phyloP scores from a whole-genome alignment of 1,140 invertebrate species.

The Lasioglossum baleicum region DNA sequence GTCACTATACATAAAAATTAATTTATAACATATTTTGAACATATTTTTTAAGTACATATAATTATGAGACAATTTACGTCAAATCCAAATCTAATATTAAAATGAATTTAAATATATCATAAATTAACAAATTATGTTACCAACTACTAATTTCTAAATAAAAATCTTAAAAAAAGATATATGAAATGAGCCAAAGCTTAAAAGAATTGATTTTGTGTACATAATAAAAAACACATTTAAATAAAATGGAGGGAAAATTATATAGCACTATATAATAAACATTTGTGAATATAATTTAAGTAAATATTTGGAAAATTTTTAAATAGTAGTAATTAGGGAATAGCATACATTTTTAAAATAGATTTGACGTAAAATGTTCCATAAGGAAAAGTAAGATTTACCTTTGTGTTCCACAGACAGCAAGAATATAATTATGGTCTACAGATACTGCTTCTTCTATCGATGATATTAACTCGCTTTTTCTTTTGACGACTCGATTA shows the following conservation, averaged over 20 bases:
- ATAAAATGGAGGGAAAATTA: slow-evolving; percentile 16
- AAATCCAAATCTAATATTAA: slow-evolving; percentile 12
- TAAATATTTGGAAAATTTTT: too few species aligned
- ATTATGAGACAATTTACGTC: slow-evolving; percentile 13
- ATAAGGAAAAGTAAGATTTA: slow-evolving; percentile 33
- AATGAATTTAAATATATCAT: too few species aligned
- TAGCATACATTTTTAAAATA: neutral
- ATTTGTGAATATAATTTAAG: too few species aligned
- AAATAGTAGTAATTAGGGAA: too few species aligned
- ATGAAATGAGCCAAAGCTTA: too few species aligned
- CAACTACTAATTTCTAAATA: too few species aligned
- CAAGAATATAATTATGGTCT: slow-evolving; percentile 69
- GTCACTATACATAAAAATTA: slow-evolving; percentile 64
- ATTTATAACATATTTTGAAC: slow-evolving; percentile 21
- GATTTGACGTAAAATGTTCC: slow-evolving; percentile 32
- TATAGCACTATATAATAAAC: too few species aligned
- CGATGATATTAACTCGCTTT: slow-evolving; percentile 56
- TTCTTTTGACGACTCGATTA: slow-evolving; percentile 36
- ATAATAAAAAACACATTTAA: too few species aligned
- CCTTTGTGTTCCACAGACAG: slow-evolving; percentile 70
- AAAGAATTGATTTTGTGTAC: too few species aligned
- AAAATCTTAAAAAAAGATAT: neutral
- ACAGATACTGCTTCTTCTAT: slow-evolving; percentile 63
- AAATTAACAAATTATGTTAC: too few species aligned
- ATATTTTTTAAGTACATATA: slow-evolving; percentile 2